Percentiles rank a stretch among this genome's conserved stretches.
phyloP scores from a whole-genome alignment of 2,888 invertebrate species.

The Chloromyia formosa region DNA sequence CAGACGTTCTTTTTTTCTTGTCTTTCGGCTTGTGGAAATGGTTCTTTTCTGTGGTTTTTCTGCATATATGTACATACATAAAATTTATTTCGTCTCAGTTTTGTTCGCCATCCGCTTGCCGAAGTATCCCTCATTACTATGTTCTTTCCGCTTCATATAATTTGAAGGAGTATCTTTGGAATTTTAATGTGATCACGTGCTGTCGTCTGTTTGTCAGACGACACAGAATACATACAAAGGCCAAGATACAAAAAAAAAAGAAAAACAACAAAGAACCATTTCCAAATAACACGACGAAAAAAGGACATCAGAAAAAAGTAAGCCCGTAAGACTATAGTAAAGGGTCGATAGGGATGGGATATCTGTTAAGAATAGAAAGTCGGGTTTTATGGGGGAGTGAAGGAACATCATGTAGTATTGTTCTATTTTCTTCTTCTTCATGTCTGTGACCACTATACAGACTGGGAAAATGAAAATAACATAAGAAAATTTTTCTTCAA shows the following conservation, averaged over 20 bases:
- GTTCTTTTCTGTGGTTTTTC: conserved; percentile 1
- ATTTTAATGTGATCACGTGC: conserved; percentile 44
- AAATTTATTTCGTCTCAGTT: not conserved
- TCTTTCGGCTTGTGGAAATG: not conserved
- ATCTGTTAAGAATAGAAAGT: no score
- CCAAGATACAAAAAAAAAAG: not conserved
- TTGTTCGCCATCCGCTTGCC: not conserved
- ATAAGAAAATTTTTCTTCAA: no score
- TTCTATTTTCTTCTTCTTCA: no score
- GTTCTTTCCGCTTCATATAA: conserved; percentile 43
- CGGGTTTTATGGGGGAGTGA: no score
- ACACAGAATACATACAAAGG: not conserved
- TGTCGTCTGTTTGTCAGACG: conserved; percentile 43
- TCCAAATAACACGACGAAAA: not conserved
- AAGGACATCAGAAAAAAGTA: not conserved
- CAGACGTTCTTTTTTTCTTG: no score
- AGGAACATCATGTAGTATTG: no score
- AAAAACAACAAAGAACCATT: not conserved
- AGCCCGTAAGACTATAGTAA: no score
- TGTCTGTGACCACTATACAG: no score
- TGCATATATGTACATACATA: not conserved
- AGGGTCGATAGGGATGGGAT: no score
- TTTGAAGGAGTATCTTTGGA: conserved; percentile 33
- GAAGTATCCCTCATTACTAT: conserved; percentile 9
- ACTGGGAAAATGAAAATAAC: no score